A percentile compares a stretch with the other conserved stretches of the same genome.
phyloP scores from a whole-genome alignment of 1,140 invertebrate genomes.

The Aphaenogaster ashmeadi region DNA sequence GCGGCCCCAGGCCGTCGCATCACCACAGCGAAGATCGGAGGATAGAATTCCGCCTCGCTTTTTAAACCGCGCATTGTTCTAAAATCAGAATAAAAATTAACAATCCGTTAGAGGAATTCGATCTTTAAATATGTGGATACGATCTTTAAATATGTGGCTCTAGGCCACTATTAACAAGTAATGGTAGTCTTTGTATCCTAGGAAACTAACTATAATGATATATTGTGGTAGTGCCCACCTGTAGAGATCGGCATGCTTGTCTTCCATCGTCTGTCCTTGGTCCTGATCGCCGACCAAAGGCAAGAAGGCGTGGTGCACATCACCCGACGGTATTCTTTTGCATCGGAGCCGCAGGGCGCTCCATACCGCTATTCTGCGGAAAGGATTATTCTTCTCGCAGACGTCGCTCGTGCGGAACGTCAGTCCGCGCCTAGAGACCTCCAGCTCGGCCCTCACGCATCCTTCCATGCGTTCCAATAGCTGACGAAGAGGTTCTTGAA shows the following conservation, averaged over 20 bases:
- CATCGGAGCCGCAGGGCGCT: conserved; percentile 87
- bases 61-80: conserved; percentile 83
- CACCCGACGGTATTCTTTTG: conserved; percentile 75
- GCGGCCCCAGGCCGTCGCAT: conserved; percentile 94
- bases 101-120: background rate
- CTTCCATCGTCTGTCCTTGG: conserved; percentile 76
- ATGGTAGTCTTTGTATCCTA: background rate
- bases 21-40: conserved; percentile 96
- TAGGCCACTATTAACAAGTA: background rate
- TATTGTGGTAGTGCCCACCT: conserved; percentile 65
- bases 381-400: conserved; percentile 88
- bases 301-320: conserved; percentile 91
- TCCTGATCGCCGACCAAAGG: conserved; percentile 93
- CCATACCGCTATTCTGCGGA: conserved; percentile 96
- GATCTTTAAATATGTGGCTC: background rate
- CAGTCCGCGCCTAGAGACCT: conserved; percentile 83
- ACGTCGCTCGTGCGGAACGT: conserved; percentile 82
- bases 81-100: conserved; percentile 21
- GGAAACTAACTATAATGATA: conserved; percentile 5
- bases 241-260: conserved; percentile 85
- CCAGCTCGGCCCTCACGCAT: conserved; percentile 82
- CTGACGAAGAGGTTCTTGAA: conserved; percentile 93
- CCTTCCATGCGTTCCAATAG: conserved; percentile 86
- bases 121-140: background rate
- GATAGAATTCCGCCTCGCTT: conserved; percentile 88